Evolutionary conservation across 53 echinoderm and acorn worm species (phyloP).

Genomic region (Apostichopus leukothele): DNA sequence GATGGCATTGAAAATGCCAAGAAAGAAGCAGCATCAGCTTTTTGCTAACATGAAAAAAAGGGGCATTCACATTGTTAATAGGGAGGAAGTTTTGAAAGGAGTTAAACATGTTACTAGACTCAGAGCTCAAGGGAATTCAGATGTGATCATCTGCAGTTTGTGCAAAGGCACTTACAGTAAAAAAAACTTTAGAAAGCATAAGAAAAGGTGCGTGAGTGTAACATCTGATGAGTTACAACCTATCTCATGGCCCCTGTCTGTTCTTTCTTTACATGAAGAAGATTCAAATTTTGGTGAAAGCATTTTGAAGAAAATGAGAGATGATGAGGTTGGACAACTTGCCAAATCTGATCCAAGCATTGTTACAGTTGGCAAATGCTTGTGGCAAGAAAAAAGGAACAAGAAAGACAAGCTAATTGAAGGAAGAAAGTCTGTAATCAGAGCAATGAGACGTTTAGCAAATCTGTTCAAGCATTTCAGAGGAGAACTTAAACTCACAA

Average conservation of each 20-base stretch:
- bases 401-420: slow-evolving; percentile 58
- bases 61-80: slow-evolving; percentile 42
- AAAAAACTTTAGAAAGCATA: slow-evolving; percentile 23
- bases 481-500: slow-evolving; percentile 35
- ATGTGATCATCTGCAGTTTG: neutral
- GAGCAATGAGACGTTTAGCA: slow-evolving; percentile 59
- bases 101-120: neutral
- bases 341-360: slow-evolving; percentile 50
- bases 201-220: neutral
- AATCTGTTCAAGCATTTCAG: slow-evolving; percentile 53
- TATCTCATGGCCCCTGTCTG: neutral
- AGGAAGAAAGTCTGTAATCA: slow-evolving; percentile 61
- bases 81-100: slow-evolving; percentile 14
- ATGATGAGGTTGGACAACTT: slow-evolving; percentile 43
- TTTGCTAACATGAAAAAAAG: slow-evolving; percentile 38
- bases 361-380: slow-evolving; percentile 53
- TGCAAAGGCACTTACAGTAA: slow-evolving; percentile 36
- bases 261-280: neutral
- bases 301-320: slow-evolving; percentile 44
- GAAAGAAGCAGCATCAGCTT: neutral
- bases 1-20: slow-evolving; percentile 30
- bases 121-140: neutral
- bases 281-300: slow-evolving; percentile 36
- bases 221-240: neutral
- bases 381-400: slow-evolving; percentile 55